These are phyloP conservation scores for Ophion slaviceki DNA, from an alignment of 2,888 invertebrate genomes.

Conservation along the genomic window DNA sequence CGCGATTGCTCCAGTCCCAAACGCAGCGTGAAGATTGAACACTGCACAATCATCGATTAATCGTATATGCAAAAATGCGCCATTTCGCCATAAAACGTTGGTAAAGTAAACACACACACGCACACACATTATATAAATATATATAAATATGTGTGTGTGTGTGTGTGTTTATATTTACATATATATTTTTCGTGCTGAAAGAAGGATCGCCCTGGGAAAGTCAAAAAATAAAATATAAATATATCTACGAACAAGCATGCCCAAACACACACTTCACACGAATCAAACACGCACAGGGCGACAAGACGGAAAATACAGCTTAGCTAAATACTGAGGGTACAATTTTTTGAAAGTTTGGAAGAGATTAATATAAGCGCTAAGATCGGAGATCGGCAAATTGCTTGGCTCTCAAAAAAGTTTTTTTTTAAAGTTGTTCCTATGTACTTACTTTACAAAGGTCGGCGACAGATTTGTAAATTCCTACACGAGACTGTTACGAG, in stretches of 20 bases:
- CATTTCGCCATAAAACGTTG: conserved; percentile 44
- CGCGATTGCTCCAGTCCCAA: conserved; percentile 40
- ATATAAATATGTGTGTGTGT: neutral
- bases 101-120: conserved; percentile 5
- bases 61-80: conserved; percentile 26
- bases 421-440: neutral
- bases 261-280: neutral
- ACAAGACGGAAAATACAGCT: neutral
- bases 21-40: conserved; percentile 52
- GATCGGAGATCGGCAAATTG: neutral
- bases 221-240: conserved; percentile 9
- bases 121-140: neutral
- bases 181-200: conserved; percentile 40
- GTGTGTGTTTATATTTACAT: neutral
- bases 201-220: conserved; percentile 21
- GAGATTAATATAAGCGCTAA: neutral
- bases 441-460: neutral
- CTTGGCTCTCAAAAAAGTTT: neutral
- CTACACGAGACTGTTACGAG: neutral
- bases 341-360: conserved; percentile 27
- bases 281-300: conserved; percentile 32
- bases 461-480: neutral
- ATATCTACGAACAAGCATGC: neutral
- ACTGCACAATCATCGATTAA: conserved; percentile 29
- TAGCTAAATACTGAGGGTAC: conserved; percentile 39